A percentile compares a stretch with the other conserved stretches of the same genome.
Conservation (phyloP, 2,888 invertebrate genomes). For the Tholera decimalis region DNA sequence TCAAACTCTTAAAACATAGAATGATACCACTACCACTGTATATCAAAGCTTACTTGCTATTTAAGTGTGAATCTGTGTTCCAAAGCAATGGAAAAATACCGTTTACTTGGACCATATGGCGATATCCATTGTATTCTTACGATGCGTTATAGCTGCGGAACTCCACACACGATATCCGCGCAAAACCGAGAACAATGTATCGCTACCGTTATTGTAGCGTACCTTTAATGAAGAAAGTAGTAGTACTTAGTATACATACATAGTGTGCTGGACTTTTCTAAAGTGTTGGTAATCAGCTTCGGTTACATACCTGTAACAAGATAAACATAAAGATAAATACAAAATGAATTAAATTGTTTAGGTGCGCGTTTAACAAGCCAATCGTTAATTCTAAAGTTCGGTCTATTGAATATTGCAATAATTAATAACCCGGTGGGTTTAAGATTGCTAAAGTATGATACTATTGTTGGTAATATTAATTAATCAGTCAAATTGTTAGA, state of each 20-base stretch:
- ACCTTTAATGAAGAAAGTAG: neutral
- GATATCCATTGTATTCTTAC: too few species aligned
- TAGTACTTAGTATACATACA: too few species aligned
- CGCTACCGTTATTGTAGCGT: too few species aligned
- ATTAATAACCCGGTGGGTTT: slow-evolving; percentile 11
- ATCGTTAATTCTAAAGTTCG: neutral
- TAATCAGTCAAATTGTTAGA: slow-evolving; percentile 16
- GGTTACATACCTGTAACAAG: slow-evolving; percentile 64
- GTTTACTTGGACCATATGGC: too few species aligned
- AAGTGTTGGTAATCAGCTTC: neutral
- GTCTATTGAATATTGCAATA: slow-evolving; percentile 30
- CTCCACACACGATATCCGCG: too few species aligned
- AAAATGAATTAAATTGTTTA: neutral
- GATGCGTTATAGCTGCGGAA: too few species aligned
- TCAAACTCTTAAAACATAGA: too few species aligned
- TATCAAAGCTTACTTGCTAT: too few species aligned
- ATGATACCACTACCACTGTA: too few species aligned
- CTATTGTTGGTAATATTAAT: slow-evolving; percentile 26
- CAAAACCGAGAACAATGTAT: too few species aligned
- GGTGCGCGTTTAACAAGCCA: neutral
- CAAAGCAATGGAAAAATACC: too few species aligned
- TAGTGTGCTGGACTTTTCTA: slow-evolving; percentile 10
- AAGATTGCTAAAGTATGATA: slow-evolving; percentile 20
- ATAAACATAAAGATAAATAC: slow-evolving; percentile 34
- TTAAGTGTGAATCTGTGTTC: too few species aligned